Conservation (phyloP, 2,797 vertebrate genomes). For the Aldrovandia affinis region DNA sequence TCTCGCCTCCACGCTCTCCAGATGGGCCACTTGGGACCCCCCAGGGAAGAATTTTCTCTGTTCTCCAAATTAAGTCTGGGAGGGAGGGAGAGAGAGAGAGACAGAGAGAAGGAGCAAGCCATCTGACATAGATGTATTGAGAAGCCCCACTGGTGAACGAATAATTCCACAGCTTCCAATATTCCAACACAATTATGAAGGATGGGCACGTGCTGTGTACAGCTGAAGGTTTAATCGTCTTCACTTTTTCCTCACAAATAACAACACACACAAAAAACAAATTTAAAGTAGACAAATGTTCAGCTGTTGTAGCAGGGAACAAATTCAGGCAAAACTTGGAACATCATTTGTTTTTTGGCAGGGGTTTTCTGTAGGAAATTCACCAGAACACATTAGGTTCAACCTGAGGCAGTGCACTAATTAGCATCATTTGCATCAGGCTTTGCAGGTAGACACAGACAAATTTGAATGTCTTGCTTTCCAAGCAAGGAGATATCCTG, state of each 20-base stretch:
- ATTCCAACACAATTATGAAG: not conserved
- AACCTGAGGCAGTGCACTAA: conserved; percentile 24
- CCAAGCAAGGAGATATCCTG: conserved; percentile 34
- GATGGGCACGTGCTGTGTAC: not conserved
- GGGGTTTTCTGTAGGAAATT: conserved; percentile 11
- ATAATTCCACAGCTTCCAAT: not conserved
- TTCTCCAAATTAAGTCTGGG: conserved; percentile 62
- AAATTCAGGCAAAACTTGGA: conserved; percentile 48
- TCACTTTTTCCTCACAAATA: conserved; percentile 32
- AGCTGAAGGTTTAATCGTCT: not conserved
- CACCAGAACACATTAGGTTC: conserved; percentile 32
- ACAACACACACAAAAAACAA: not conserved
- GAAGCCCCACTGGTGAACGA: conserved; percentile 11
- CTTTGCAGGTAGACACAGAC: conserved; percentile 52
- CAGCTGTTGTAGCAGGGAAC: conserved; percentile 23
- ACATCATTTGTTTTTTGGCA: conserved; percentile 51
- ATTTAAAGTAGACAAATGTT: not conserved
- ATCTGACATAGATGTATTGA: not conserved
- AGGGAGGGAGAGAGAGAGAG: conserved; percentile 22
- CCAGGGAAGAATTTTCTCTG: conserved; percentile 65
- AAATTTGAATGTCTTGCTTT: conserved; percentile 70
- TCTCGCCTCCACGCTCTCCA: conserved; percentile 55
- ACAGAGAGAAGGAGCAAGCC: conserved; percentile 2
- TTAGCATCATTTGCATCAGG: conserved; percentile 58
- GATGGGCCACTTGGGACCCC: conserved; percentile 72